These are phyloP conservation scores for Caloenas nicobarica DNA, from an alignment of 2,113 vertebrate genomes.

Conservation along the genomic window DNA sequence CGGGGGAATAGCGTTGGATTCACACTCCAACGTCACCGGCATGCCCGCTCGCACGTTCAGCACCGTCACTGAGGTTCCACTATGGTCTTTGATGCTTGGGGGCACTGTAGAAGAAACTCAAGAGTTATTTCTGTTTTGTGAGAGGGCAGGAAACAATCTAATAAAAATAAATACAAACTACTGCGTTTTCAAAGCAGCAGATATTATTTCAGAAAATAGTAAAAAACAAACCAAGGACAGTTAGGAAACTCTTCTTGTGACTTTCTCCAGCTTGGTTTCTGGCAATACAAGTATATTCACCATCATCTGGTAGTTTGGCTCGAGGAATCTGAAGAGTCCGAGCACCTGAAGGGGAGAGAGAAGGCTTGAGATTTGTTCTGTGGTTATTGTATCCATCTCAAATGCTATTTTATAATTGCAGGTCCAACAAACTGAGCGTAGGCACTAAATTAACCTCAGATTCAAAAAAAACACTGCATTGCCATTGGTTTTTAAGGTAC, in stretches of 20 bases:
- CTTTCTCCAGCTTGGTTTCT: conserved; percentile 91
- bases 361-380: neutral
- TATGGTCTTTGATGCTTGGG: conserved; percentile 88
- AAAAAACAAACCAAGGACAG: conserved; percentile 85
- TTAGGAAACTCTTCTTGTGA: conserved; percentile 86
- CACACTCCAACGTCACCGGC: conserved; percentile 82
- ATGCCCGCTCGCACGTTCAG: conserved; percentile 82
- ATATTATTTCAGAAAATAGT: neutral
- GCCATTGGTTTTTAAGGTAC: neutral
- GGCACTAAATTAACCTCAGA: neutral
- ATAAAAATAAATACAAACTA: neutral
- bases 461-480: neutral
- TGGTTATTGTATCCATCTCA: neutral
- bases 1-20: conserved; percentile 90
- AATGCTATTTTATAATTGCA: neutral
- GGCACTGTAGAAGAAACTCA: conserved; percentile 79
- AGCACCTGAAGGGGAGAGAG: conserved; percentile 77
- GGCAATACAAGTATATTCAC: conserved; percentile 90
- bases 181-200: neutral
- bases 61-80: conserved; percentile 78
- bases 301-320: conserved; percentile 87
- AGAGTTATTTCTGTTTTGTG: neutral
- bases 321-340: conserved; percentile 89
- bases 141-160: neutral
- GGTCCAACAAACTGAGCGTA: neutral